phyloP scores from a whole-genome alignment of 2,888 invertebrate species.

The Yponomeuta sedellus region DNA sequence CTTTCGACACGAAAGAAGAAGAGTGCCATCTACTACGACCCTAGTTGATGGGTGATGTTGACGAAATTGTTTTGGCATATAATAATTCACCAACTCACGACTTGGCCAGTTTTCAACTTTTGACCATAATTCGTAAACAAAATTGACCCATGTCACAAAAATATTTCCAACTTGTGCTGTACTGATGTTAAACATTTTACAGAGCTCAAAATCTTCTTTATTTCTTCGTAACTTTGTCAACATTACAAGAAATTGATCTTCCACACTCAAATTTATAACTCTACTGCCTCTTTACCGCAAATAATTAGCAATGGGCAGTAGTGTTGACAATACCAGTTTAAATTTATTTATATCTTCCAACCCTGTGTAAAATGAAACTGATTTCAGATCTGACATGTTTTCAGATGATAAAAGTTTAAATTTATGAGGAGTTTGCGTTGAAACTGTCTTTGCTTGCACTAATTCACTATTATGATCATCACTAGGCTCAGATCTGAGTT shows the following conservation, averaged over 20 bases:
- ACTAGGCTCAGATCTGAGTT: constrained; percentile 6
- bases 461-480: constrained; percentile 1
- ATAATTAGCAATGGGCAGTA: constrained; percentile 15
- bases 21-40: neutral
- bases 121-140: neutral
- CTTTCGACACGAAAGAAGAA: too few relatives aligned
- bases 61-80: neutral
- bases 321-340: constrained; percentile 7
- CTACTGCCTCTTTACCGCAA: constrained; percentile 13
- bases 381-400: too few relatives aligned
- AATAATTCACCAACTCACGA: neutral
- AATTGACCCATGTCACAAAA: neutral
- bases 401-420: too few relatives aligned
- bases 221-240: neutral
- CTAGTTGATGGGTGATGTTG: neutral
- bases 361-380: too few relatives aligned
- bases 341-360: constrained; percentile 3
- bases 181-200: neutral
- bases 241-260: constrained; percentile 16
- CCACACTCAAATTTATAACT: constrained; percentile 10
- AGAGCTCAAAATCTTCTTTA: neutral
- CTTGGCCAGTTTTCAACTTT: neutral
- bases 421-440: too few relatives aligned
- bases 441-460: neutral
- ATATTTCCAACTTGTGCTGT: neutral